Percentiles rank a stretch among this genome's conserved stretches.
Conservation (phyloP, 2,113 vertebrate genomes). For the Pao palembangensis region DNA sequence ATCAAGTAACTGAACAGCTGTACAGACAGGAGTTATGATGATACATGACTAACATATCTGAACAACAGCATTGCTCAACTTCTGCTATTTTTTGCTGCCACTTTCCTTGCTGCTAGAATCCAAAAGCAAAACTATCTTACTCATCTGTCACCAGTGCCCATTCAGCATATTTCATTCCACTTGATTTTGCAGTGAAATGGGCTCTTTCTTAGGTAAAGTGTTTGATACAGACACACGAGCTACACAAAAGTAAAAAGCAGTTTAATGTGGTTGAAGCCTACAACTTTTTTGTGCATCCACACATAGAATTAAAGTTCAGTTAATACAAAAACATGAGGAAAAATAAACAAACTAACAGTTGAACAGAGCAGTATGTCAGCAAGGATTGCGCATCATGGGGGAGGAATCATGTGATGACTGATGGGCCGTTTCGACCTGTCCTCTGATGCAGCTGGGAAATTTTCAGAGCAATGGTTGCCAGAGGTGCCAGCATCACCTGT, state of each 20-base stretch:
- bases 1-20: no score
- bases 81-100: no score
- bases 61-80: no score
- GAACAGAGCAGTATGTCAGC: not conserved
- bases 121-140: no score
- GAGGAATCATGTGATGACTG: slow-evolving; percentile 84
- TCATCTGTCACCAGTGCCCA: no score
- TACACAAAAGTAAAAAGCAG: slow-evolving; percentile 37
- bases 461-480: slow-evolving; percentile 90
- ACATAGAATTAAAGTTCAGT: slow-evolving; percentile 23
- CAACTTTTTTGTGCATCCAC: not conserved
- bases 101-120: no score
- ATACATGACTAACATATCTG: no score
- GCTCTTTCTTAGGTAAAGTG: not conserved
- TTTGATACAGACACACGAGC: not conserved
- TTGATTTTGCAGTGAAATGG: not conserved
- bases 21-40: no score
- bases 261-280: slow-evolving; percentile 44
- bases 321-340: slow-evolving; percentile 40
- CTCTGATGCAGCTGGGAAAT: slow-evolving; percentile 88
- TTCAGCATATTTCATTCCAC: no score
- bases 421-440: slow-evolving; percentile 84
- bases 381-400: not conserved
- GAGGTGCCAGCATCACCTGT: slow-evolving; percentile 87
- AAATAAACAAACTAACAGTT: slow-evolving; percentile 3